Evolutionary conservation across 1,140 invertebrate species (phyloP).

Genomic region (Chymomyza costata): DNA sequence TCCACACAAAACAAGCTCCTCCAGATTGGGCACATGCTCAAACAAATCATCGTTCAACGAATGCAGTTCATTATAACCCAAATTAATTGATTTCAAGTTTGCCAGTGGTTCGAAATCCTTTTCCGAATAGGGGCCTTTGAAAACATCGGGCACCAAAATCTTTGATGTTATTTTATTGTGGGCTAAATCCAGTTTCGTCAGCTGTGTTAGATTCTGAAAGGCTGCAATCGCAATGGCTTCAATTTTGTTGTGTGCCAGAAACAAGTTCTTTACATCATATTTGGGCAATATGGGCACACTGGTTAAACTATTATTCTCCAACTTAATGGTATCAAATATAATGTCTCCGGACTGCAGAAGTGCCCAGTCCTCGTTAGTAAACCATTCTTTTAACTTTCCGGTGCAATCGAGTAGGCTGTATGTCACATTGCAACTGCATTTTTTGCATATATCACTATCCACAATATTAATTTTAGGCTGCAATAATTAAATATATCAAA

Average conservation of each 20-base stretch:
- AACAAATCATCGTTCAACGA: conserved; percentile 83
- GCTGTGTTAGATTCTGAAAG: conserved; percentile 80
- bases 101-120: conserved; percentile 79
- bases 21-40: conserved; percentile 81
- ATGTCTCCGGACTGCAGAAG: conserved; percentile 62
- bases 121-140: conserved; percentile 80
- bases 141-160: conserved; percentile 79
- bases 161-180: conserved; percentile 80
- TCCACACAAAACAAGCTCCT: conserved; percentile 80
- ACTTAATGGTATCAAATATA: conserved; percentile 68
- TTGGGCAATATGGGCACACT: conserved; percentile 55
- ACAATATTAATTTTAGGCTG: conserved; percentile 24
- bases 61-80: conserved; percentile 82
- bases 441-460: conserved; percentile 59
- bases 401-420: conserved; percentile 62
- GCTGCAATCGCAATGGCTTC: conserved; percentile 78
- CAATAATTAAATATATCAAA: no score
- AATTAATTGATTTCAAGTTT: conserved; percentile 79
- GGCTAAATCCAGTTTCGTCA: conserved; percentile 82
- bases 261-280: conserved; percentile 75
- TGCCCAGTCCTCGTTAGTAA: conserved; percentile 73
- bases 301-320: conserved; percentile 59
- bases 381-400: conserved; percentile 42
- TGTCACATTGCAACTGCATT: conserved; percentile 49
- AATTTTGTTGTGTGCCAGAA: conserved; percentile 78